Base-by-base conservation (phyloP, 2,888 invertebrate species). In the Lithophane socia region DNA sequence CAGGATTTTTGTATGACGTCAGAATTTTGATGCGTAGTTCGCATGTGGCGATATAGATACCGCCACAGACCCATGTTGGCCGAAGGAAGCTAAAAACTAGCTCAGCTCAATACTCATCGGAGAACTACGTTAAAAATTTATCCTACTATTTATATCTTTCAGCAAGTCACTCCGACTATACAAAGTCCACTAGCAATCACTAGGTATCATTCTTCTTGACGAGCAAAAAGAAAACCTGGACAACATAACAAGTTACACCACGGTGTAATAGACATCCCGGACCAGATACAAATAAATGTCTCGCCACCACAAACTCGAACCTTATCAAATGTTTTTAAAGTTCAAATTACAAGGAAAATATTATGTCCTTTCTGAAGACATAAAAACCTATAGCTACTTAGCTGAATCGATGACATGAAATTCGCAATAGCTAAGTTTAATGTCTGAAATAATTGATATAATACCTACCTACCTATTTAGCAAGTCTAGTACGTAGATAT, bases 331-430 rank as follows among this genome's bases (percentile, higher is more conserved):
- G 18, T 13, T 0, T 3, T 21, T 77, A 75, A 67, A 69, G 80
- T 75, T 60, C 49, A 74, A 60, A 65, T 65, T 82, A 5, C 4
- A 37, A 61, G 13, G 21, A 47, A 16, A 42, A n/a, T n/a, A 44
- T 21, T 4, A 12, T 42, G 18, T 49, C 49, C 21, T 49, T 69
- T 52, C 49, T 64, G 42, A 83, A 80, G 72, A 70, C 60, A 69
- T 24, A 13, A 12, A 1, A 64, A 58, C 18, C 7, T 83, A 61
- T 47, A 66, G 37, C 54, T 61, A 29, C 64, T 72, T 90, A 92
- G 88, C 79, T 70, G 42, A 78, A 73, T 73, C 63, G 67, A 85
- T 89, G 90, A 90, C 86, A 86, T 91, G 80, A 90, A 91, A 88
- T 83, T 63, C 66, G 74, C 79, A 79, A 87, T 87, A 70, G 77